Evolutionary conservation across 2,888 invertebrate genomes (phyloP).

Genomic region (Acheta domesticus): DNA sequence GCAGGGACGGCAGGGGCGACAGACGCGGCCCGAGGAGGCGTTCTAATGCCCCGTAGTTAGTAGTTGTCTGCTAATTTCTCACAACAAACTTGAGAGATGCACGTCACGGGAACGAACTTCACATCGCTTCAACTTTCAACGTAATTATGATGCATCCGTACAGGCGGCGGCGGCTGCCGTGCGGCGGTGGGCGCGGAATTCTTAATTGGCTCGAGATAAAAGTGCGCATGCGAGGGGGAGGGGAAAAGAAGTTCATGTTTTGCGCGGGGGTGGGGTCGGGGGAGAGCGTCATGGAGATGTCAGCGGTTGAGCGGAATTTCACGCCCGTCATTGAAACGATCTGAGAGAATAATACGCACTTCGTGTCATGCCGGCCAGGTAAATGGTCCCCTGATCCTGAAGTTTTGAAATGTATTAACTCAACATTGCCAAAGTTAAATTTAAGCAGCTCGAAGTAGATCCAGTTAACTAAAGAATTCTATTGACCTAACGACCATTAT

Average conservation of each 20-base stretch:
- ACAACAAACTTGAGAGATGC: constrained; percentile 18
- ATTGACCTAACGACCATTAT: too few relatives aligned
- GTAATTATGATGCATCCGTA: background rate
- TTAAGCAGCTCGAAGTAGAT: too few relatives aligned
- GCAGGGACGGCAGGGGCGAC: background rate
- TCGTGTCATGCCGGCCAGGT: too few relatives aligned
- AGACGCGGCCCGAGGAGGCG: background rate
- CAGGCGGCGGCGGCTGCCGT: background rate
- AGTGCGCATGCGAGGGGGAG: background rate
- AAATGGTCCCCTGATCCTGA: too few relatives aligned
- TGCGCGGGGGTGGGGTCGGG: too few relatives aligned
- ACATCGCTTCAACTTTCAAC: background rate
- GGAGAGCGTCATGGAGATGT: too few relatives aligned
- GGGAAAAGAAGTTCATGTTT: background rate
- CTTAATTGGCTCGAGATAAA: background rate
- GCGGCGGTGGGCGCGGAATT: background rate
- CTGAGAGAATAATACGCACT: too few relatives aligned
- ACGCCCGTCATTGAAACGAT: too few relatives aligned
- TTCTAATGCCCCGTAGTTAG: constrained; percentile 18
- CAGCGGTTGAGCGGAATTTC: too few relatives aligned
- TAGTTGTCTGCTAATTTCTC: constrained; percentile 6
- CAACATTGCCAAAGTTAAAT: too few relatives aligned
- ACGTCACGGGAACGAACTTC: constrained; percentile 9
- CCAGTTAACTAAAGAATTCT: too few relatives aligned
- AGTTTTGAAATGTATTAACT: too few relatives aligned